These are phyloP conservation scores for Phalacrocorax pelagicus DNA, from an alignment of 2,113 vertebrate genomes.

Conservation along the genomic window DNA sequence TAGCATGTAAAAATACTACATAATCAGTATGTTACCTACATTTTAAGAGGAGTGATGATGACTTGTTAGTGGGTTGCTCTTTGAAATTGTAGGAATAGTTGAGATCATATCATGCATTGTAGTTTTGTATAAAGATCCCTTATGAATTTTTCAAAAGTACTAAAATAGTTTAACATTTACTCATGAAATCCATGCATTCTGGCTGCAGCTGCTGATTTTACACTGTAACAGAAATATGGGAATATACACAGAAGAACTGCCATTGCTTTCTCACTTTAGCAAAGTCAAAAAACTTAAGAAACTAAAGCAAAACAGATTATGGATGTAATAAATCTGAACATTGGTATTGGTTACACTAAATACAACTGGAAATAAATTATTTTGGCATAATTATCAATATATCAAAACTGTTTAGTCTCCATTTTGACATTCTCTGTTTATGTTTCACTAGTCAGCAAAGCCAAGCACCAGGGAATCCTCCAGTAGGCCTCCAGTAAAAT, in stretches of 20 bases:
- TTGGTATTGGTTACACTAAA: not conserved
- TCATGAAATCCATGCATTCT: not conserved
- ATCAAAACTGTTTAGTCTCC: not conserved
- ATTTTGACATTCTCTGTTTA: not conserved
- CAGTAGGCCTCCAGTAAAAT: not conserved
- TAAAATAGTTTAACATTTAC: not conserved
- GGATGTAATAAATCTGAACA: not conserved
- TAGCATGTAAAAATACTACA: not conserved
- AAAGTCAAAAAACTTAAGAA: not conserved
- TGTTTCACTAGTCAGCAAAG: not conserved
- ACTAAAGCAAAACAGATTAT: not conserved
- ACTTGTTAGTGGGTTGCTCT: not conserved
- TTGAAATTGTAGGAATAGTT: not conserved
- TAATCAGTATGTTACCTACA: not conserved
- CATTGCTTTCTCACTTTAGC: not conserved
- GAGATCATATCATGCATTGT: not conserved
- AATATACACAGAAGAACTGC: not conserved
- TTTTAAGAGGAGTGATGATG: not conserved
- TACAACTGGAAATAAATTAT: not conserved
- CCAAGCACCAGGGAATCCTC: not conserved
- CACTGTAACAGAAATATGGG: not conserved
- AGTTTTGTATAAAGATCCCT: not conserved
- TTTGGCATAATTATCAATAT: not conserved
- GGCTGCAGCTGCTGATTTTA: not conserved
- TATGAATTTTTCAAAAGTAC: not conserved